These are phyloP conservation scores for Azorinus chamasolen DNA, from an alignment of 2,888 invertebrate genomes.

Conservation along the genomic window DNA sequence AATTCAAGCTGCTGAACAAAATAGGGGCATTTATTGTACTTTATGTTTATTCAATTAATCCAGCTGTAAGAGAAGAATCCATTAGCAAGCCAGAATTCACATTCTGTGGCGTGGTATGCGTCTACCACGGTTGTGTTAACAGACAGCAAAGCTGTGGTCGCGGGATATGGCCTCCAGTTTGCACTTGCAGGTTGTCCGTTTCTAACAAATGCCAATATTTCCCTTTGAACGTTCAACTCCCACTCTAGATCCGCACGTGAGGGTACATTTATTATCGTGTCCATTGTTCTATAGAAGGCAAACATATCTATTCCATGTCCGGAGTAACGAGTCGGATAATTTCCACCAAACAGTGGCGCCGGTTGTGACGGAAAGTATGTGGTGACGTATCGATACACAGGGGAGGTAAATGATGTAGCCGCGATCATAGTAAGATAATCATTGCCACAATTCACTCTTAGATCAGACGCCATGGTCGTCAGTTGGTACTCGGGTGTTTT, in stretches of 20 bases:
- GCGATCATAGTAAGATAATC: constrained; percentile 66
- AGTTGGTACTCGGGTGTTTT: constrained; percentile 72
- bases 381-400: constrained; percentile 75
- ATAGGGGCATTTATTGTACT: constrained; percentile 43
- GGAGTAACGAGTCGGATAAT: constrained; percentile 23
- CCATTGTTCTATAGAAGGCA: constrained; percentile 38
- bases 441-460: constrained; percentile 77
- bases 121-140: constrained; percentile 1
- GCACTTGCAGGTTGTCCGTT: constrained; percentile 31
- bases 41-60: constrained; percentile 36
- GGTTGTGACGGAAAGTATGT: constrained; percentile 36
- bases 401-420: constrained; percentile 58
- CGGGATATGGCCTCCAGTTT: constrained; percentile 37
- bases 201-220: constrained; percentile 36
- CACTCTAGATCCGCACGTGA: constrained; percentile 16
- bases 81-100: constrained; percentile 51
- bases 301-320: constrained; percentile 44
- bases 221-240: constrained; percentile 21
- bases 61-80: constrained; percentile 56
- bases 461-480: constrained; percentile 79
- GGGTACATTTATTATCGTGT: neutral
- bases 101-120: constrained; percentile 42
- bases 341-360: constrained; percentile 4
- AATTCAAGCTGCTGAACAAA: constrained; percentile 9
- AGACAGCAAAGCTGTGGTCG: constrained; percentile 32